These are phyloP conservation scores for Drosophila sechellia DNA, from an alignment of 1,140 invertebrate species.

Conservation along the genomic window DNA sequence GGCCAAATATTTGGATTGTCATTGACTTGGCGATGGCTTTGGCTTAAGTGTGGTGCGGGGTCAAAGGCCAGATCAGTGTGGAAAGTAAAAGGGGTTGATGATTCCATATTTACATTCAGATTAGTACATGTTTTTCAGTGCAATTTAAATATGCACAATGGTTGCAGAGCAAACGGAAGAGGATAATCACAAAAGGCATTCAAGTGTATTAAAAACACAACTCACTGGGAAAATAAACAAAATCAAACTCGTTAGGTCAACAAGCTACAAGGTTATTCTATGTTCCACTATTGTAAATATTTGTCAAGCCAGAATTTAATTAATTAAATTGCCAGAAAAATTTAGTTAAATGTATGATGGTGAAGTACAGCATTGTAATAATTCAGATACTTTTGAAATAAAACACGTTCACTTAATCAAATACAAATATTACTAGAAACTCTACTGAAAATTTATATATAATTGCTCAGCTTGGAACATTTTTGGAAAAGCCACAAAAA, in stretches of 20 bases:
- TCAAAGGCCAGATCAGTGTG: constrained; percentile 14
- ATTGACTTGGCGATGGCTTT: constrained; percentile 23
- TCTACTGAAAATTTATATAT: too few relatives aligned
- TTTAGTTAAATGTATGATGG: too few relatives aligned
- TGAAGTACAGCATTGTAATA: too few relatives aligned
- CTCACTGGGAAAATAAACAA: not conserved
- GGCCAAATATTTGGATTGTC: constrained; percentile 32
- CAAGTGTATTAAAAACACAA: constrained; percentile 5
- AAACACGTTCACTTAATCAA: too few relatives aligned
- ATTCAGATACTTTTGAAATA: too few relatives aligned
- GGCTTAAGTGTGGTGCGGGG: constrained; percentile 9
- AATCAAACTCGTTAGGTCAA: not conserved
- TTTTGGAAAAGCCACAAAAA: too few relatives aligned
- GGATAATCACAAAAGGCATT: constrained; percentile 13
- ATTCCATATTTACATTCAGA: constrained; percentile 11
- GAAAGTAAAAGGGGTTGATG: constrained; percentile 8
- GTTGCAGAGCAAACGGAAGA: not conserved
- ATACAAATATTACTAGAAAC: too few relatives aligned
- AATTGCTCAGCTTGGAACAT: too few relatives aligned
- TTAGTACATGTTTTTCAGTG: constrained; percentile 9
- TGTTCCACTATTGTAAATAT: not conserved
- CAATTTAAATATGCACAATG: constrained; percentile 13
- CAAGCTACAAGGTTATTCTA: not conserved
- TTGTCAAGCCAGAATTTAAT: not conserved
- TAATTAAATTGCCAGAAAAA: not conserved